Base-by-base conservation (phyloP, 2,888 invertebrate genomes). In the Crepidodera aurea region DNA sequence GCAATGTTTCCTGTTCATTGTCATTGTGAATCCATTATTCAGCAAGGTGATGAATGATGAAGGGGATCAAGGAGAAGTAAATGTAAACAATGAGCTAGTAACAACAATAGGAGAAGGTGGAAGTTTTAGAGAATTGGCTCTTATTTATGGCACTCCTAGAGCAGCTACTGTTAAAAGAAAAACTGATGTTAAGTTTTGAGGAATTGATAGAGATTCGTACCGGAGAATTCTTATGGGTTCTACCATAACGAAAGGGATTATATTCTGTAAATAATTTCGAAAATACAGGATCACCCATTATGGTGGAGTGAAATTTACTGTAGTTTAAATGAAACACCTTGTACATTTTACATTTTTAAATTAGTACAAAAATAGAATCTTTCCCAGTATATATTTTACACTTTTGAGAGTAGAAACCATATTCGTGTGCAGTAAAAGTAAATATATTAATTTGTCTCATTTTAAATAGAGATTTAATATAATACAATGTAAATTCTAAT, bases 1-100 rank as follows among this genome's bases (percentile, higher is more conserved):
- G 99, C 98, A 69, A 99, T 99, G 99, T 99, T 98, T 81, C 95
- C 97, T 18, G 95, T 98, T 58, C 96, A 93, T 74, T 95, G 95
- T 82, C 85, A 94, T 69, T 91, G 94, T 27, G 98, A 99, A 82
- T 91, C 93, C 53, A 98, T 99, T 76, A 99, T 99, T 75, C 91
- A 94, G 74, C 98, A 98, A 83, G 93, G 98, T 54, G 98, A 98
- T 79, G 98, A 98, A 81, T 60, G 98, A 99, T 83, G 97, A 99
- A 64, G 94, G 99, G 76, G 98, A 99, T 84, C 92, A 92, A 77
- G 99, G 99, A 15, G 97, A 97, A 83, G 97, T 98, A 40, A 96
- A 98, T 79, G 94, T 96, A 7, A 94, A 92, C 82, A 90, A 90
- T 63, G 94, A 92, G 79, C 86, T 92, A 77, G 96, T 97, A 67